A percentile compares a stretch with the other conserved stretches of the same genome.
These are phyloP conservation scores for Rambutsinella grinnellia DNA, from an alignment of 2,888 invertebrate genomes.

Conservation along the genomic window DNA sequence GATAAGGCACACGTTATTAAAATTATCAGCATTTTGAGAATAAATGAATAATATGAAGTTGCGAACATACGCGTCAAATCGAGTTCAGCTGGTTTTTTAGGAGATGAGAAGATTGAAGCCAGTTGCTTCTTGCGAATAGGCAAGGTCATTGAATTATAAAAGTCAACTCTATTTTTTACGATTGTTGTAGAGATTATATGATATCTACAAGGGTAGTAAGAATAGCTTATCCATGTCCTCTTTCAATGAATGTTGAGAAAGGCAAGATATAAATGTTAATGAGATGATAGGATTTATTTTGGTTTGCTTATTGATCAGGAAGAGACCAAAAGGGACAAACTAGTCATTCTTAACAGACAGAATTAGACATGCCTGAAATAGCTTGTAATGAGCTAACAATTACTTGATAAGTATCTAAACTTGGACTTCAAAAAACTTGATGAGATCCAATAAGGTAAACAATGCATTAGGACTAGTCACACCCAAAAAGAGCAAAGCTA, in stretches of 20 bases:
- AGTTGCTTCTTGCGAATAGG: slow-evolving; percentile 23
- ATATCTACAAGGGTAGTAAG: background rate
- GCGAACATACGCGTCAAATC: slow-evolving; percentile 40
- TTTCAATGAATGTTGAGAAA: background rate
- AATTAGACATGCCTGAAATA: too few species aligned
- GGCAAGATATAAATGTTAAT: slow-evolving; percentile 23
- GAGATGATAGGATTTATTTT: slow-evolving; percentile 13
- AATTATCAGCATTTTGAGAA: background rate
- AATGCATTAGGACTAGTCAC: slow-evolving; percentile 5
- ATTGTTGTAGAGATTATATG: background rate
- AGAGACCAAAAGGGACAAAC: slow-evolving; percentile 19
- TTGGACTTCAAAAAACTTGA: background rate
- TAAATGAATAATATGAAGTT: too few species aligned
- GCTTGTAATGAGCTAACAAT: slow-evolving; percentile 23
- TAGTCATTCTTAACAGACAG: background rate
- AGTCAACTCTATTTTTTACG: slow-evolving; percentile 5
- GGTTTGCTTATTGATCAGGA: slow-evolving; percentile 14
- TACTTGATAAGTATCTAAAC: slow-evolving; percentile 9
- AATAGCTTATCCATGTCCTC: background rate
- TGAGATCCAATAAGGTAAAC: background rate
- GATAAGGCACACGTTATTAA: slow-evolving; percentile 13
- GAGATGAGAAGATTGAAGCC: slow-evolving; percentile 1
- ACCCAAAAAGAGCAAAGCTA: slow-evolving; percentile 8
- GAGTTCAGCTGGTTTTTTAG: slow-evolving; percentile 49
- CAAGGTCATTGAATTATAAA: slow-evolving; percentile 53